These are phyloP conservation scores for Elephantulus edwardii DNA, from an alignment of 2,113 vertebrate species.

Conservation along the genomic window DNA sequence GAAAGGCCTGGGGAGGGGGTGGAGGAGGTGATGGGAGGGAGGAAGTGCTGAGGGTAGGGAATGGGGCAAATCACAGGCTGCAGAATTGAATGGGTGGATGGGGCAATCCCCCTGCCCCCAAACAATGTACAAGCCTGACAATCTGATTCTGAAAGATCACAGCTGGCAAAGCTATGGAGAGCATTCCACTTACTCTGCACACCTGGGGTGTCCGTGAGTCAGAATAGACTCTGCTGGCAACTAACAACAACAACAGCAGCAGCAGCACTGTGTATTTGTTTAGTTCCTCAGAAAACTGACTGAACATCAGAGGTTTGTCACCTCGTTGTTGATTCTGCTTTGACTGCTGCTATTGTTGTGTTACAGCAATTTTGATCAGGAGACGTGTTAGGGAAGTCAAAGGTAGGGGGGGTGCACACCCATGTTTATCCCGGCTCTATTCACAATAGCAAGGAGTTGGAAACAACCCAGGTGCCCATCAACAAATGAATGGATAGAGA, in stretches of 20 bases:
- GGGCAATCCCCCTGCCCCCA: too few relatives aligned
- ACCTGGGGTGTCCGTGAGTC: not conserved
- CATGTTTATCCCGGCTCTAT: too few relatives aligned
- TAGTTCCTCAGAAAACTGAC: not conserved
- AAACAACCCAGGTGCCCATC: too few relatives aligned
- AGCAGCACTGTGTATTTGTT: not conserved
- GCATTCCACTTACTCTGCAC: not conserved
- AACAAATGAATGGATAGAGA: too few relatives aligned
- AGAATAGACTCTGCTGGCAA: not conserved
- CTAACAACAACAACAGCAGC: too few relatives aligned
- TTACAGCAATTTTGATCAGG: not conserved
- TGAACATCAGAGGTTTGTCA: not conserved
- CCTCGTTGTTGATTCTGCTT: too few relatives aligned
- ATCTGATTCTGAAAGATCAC: not conserved
- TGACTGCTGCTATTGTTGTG: fast-evolving
- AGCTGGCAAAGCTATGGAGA: not conserved
- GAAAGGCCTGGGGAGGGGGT: too few relatives aligned
- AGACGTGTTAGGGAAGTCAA: not conserved
- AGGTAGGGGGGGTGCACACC: not conserved
- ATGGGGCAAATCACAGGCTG: too few relatives aligned
- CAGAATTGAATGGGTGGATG: too few relatives aligned
- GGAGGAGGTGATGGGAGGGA: too few relatives aligned
- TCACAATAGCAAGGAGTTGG: too few relatives aligned
- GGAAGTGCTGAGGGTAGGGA: too few relatives aligned
- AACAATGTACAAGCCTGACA: not conserved